Evolutionary conservation across 1,140 invertebrate genomes (phyloP), one percentile per base, ranked within the genome.

Genomic region (Bathynomus jamesi): DNA sequence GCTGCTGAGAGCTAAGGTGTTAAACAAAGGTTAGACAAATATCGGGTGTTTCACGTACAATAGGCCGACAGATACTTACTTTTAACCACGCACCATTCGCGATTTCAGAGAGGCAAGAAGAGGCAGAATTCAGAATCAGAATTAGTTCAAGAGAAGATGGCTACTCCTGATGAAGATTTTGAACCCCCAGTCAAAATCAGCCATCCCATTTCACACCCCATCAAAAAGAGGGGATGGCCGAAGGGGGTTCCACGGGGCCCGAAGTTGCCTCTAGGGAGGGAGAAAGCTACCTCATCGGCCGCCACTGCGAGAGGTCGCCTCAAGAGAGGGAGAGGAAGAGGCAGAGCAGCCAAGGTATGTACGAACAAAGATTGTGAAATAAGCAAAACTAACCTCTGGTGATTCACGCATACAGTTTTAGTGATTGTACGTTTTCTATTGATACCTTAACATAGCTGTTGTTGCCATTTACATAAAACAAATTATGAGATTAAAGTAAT

Each of bases 171-270:
- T 53, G 40, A 53, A 5, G 21, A 11, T 53, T 40, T 17, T 7
- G 40, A 53, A 5, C 40, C 40, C 5, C 40, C 40, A 53, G 2
- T 21, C 13, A 53, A 53, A 21, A 17, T 53, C 11, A 53, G 21
- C 40, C 40, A 53, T 17, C 11, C 13, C 5, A n/a, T n/a, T n/a
- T 53, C 65, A 10, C 65, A 69, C 17, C 17, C 61, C 2, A 79
- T 79, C 32, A 79, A 73, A 63, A 79, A 78, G 27, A 66, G 78
- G 25, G 81, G 81, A 2, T 82, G 81, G 81, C 81, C 81, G 7
- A 81, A 82, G 73, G 81, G 81, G n/a, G 79, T 81, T n/a, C 78
- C 79, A 21, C 70, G 81, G 76, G 78, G 27, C 64, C 76, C 25
- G 70, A 74, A 65, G 63, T n/a, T n/a, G n/a, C 40, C 21, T 17